Evolutionary conservation across 2,113 vertebrate genomes (phyloP).

Genomic region (Nycticebus coucang): DNA sequence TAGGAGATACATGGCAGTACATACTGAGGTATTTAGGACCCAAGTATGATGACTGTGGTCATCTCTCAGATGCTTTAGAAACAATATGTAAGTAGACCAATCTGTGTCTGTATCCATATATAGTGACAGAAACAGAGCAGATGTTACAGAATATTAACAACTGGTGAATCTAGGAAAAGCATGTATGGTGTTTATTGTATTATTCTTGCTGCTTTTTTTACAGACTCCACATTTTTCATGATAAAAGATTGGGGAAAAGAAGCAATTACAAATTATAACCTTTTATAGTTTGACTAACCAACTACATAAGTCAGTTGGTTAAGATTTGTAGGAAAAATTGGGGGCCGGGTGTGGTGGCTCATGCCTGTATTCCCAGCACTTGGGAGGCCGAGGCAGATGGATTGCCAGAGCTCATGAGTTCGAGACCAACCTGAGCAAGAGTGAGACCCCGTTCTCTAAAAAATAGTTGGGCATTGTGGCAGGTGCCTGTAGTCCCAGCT

Average conservation of each 20-base stretch:
- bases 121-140: background rate
- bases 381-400: too few relatives aligned
- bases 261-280: background rate
- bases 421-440: too few relatives aligned
- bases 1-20: background rate
- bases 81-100: background rate
- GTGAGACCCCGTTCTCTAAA: too few relatives aligned
- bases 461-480: too few relatives aligned
- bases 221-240: conserved; percentile 14
- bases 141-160: background rate
- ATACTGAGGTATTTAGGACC: background rate
- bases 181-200: background rate
- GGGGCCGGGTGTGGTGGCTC: background rate
- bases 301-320: background rate
- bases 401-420: too few relatives aligned
- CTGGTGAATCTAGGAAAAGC: conserved; percentile 7
- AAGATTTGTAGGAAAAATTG: background rate
- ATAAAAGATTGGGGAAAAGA: background rate
- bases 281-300: background rate
- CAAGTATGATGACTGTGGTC: background rate
- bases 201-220: background rate
- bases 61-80: background rate
- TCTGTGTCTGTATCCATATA: background rate
- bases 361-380: too few relatives aligned
- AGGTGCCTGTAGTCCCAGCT: too few relatives aligned